Base-by-base conservation (phyloP, 2,797 vertebrate genomes). In the Octomys mimax region DNA sequence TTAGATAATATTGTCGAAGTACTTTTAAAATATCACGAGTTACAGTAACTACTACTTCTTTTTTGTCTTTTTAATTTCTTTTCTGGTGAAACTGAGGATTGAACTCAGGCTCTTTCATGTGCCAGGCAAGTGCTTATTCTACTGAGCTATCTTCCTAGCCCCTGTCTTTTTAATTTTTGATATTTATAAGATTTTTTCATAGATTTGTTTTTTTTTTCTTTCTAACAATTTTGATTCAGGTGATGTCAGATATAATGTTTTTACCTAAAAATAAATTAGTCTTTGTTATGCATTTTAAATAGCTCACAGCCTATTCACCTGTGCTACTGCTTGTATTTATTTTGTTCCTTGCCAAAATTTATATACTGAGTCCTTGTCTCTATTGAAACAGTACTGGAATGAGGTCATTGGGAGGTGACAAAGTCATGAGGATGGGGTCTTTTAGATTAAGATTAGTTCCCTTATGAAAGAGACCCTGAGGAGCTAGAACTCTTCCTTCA, bases 241-340 rank as follows among this genome's bases (percentile, higher is more conserved):
- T 54, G 19, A 89, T 85, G 90, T 87, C 31, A 18, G 46, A 75
- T 36, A 16, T 54, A 75, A 73, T 16, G 4, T 80, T 87, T 73
- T 54, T 64, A 91, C 36, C 33, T 18, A 42, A 82, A 2, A 31
- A 18, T 7, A 36, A 18, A 24, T 33, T 62, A 54, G 70, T 28
- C n/a, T n/a, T 66, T 86, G 9, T 70, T 46, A 39, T 66, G 87
- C 62, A 73, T 93, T 10, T 91, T 81, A 12, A 80, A 46, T 18
- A 95, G 16, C 5, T 94, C 4, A 66, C 28, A 39, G 6, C 19
- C 2, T 70, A 12, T 84, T 87, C 26, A 49, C 31, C 18, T 31
- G 19, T 86, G 54, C 9, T 39, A 21, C 8, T 9, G 4, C 84
- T 9, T 71, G 4, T 86, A 28, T 52, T 21, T 52, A 57, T n/a